Evolutionary conservation across 1,140 invertebrate species (phyloP).

Genomic region (Drosophila parvula): DNA sequence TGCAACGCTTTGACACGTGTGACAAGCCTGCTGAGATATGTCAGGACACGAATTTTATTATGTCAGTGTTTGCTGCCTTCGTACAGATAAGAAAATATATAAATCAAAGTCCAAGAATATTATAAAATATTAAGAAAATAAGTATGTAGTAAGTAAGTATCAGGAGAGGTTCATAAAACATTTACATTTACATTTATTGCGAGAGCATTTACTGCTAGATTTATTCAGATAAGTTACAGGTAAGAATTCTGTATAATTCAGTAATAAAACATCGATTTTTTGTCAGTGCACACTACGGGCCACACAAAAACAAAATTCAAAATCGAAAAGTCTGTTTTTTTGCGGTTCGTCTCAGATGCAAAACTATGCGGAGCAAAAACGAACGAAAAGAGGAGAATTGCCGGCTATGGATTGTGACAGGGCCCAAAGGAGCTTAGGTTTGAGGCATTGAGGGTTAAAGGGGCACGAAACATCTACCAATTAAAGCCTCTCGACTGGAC

Average conservation of each 20-base stretch:
- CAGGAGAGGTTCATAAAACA: too few relatives aligned
- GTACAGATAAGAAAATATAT: conserved; percentile 17
- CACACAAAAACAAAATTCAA: conserved; percentile 20
- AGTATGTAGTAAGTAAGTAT: too few relatives aligned
- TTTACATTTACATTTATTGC: not conserved
- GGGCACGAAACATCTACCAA: conserved; percentile 7
- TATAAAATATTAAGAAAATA: not conserved
- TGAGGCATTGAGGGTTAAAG: not conserved
- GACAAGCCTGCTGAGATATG: conserved; percentile 52
- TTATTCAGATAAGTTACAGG: too few relatives aligned
- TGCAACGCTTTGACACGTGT: conserved; percentile 55
- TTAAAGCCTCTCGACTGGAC: conserved; percentile 43
- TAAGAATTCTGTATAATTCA: not conserved
- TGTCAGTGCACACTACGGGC: not conserved
- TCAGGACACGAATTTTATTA: conserved; percentile 57
- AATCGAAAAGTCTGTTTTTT: conserved; percentile 38
- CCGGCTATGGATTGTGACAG: conserved; percentile 12
- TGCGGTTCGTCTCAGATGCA: conserved; percentile 25
- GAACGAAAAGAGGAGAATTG: conserved; percentile 24
- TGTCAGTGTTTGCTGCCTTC: conserved; percentile 3
- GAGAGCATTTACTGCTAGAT: too few relatives aligned
- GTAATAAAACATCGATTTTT: not conserved
- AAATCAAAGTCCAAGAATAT: not conserved
- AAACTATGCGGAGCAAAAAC: conserved; percentile 28
- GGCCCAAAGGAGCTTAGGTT: not conserved